Base-by-base conservation (phyloP, 2,797 vertebrate species). In the Chaetodon trifasciatus region DNA sequence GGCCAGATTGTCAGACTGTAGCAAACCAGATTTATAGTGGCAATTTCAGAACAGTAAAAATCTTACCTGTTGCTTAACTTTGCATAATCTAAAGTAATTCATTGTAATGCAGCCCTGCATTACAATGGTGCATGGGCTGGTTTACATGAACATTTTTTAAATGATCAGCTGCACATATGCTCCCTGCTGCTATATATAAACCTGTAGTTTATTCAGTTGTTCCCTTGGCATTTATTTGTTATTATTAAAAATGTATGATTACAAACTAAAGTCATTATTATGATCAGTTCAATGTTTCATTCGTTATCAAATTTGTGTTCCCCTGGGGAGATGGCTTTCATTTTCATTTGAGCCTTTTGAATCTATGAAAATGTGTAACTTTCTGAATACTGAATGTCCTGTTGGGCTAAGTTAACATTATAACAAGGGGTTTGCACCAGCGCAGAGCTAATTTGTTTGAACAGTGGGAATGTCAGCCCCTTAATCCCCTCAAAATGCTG, bases 401-500 rank as follows among this genome's bases (percentile, higher is more conserved):
- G 66, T 42, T 56, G 13, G 28, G 65, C 42, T 68, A 58, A 68
- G 8, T 86, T 73, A 73, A 79, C 53, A 79, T 65, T 55, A 65
- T 49, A 73, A 63, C 28, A 12, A 44, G 23, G 40, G 1, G 17
- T 72, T 76, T 83, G 64, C 50, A 21, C 35, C n/a, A 70, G 47
- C 44, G 68, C 17, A 70, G 73, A 77, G 74, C 61, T 71, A 72
- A 75, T 81, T 83, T 68, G 44, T 79, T 76, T 74, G 24, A 81
- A 73, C 68, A 78, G 71, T 65, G 57, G 78, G 56, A 52, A 39
- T 86, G 81, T 28, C 65, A 75, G 63, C 35, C 32, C 64, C 39
- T 50, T 81, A 74, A 86, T 83, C 65, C 70, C 37, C 32, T 62
- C 52, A 83, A 85, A 73, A 76, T 69, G 47, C 35, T 47, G n/a